These are phyloP conservation scores for Pluvianellus socialis DNA, from an alignment of 2,113 vertebrate genomes.

Conservation along the genomic window DNA sequence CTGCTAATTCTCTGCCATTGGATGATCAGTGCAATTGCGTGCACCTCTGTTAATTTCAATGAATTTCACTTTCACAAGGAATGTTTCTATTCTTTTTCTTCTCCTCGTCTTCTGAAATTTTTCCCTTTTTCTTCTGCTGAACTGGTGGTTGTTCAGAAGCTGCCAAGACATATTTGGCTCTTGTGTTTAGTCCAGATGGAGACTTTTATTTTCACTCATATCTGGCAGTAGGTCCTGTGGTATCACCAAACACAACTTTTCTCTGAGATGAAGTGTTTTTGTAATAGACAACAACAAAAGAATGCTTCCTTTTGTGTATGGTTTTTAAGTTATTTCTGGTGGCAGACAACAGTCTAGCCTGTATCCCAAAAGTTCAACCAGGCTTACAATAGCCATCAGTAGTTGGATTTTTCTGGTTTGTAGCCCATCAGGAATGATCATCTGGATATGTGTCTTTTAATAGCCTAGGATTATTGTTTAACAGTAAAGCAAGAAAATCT, in stretches of 20 bases:
- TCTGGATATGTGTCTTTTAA: background rate
- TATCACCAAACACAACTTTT: conserved; percentile 18
- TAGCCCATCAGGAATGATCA: background rate
- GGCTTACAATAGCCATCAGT: background rate
- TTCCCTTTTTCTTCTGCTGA: background rate
- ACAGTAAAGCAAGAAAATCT: background rate
- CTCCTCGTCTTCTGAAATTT: background rate
- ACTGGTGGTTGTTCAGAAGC: background rate
- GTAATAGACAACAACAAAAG: background rate
- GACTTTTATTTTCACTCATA: conserved; percentile 11
- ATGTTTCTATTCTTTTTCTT: background rate
- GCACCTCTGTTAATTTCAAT: background rate
- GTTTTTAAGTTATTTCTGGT: background rate
- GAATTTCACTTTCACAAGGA: background rate
- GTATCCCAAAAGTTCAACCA: background rate
- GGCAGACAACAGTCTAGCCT: background rate
- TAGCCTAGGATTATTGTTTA: background rate
- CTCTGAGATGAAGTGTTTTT: conserved; percentile 3
- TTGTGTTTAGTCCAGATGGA: conserved; percentile 24
- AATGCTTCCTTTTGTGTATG: background rate
- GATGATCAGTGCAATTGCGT: background rate
- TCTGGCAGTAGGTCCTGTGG: background rate
- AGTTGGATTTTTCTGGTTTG: background rate
- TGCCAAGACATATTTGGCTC: conserved; percentile 31
- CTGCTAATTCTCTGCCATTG: background rate